Base-by-base conservation (phyloP, 2,888 invertebrate genomes). In the Frankliniella intonsa region DNA sequence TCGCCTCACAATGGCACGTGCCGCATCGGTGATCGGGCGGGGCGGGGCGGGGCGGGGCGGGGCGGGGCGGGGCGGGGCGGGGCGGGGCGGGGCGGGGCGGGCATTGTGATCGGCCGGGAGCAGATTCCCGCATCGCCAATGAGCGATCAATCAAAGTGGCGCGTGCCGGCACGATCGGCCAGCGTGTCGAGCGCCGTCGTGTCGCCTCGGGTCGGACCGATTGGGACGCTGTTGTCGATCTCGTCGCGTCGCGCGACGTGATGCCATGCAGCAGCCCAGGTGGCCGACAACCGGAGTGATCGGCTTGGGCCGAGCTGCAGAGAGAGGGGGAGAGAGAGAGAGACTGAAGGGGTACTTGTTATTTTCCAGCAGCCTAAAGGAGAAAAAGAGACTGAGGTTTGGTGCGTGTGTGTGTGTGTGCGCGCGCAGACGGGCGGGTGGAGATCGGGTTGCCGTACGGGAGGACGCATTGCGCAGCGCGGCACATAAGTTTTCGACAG, bases 121-220 rank as follows among this genome's bases (percentile, higher is more conserved):
- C 69, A 25, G 69, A 76, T 76, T 76, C 69, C 69, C 69, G 69
- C 69, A 76, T 76, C 69, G 25, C 69, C 69, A 76, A 76, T 76
- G 69, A 76, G 69, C 69, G 69, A 76, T 76, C 69, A 76, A 76
- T 76, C 69, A 76, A 11, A 10, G 3, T 25, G 69, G 22, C 69
- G 25, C 69, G 69, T 76, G 69, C 69, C 69, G 25, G 22, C 69
- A 25, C 69, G 69, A 12, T 25, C 69, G 14, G 14, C 14, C 14
- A 17, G 55, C 17, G 55, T 12, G 55, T 14, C 14, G 55, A 17
- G 55, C 55, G 55, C 3, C 14, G 55, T 14, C 14, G 3, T 2
- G 55, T 12, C n/a, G n/a, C n/a, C n/a, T n/a, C n/a, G n/a, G n/a
- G n/a, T n/a, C n/a, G n/a, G n/a, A n/a, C n/a, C n/a, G 55, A 8